Conservation (phyloP, 2,888 invertebrate genomes). For the Agrotis segetum region DNA sequence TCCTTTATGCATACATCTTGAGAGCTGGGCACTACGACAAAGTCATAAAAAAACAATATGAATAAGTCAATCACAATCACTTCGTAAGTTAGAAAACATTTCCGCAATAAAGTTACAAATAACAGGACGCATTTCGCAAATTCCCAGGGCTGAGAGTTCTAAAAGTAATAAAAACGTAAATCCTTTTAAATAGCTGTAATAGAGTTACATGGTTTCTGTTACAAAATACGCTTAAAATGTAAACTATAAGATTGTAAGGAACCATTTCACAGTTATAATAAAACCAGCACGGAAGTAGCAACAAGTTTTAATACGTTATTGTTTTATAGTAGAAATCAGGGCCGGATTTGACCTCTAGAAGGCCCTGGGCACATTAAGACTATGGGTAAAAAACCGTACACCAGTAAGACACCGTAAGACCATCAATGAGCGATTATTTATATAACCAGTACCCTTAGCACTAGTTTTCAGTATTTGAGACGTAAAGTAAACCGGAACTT, state of each 20-base stretch:
- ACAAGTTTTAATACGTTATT: slow-evolving; percentile 49
- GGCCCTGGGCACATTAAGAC: too few species aligned
- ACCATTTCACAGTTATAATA: slow-evolving; percentile 29
- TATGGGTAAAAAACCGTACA: too few species aligned
- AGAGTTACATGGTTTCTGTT: slow-evolving; percentile 3
- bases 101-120: background rate
- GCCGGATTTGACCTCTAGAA: too few species aligned
- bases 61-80: background rate
- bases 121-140: slow-evolving; percentile 3
- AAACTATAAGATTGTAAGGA: slow-evolving; percentile 7
- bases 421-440: too few species aligned
- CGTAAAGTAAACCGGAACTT: too few species aligned
- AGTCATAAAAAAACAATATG: background rate
- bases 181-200: slow-evolving; percentile 4
- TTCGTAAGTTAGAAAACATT: background rate
- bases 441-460: too few species aligned
- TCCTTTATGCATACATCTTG: background rate
- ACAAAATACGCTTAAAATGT: slow-evolving; percentile 17
- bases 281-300: slow-evolving; percentile 50
- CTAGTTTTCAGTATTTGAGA: too few species aligned
- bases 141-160: background rate
- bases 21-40: background rate
- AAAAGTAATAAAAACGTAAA: background rate
- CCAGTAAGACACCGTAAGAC: too few species aligned
- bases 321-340: slow-evolving; percentile 22